A percentile compares a stretch with the other conserved stretches of the same genome.
phyloP scores from a whole-genome alignment of 2,797 vertebrate genomes.

The Tamandua tetradactyla region DNA sequence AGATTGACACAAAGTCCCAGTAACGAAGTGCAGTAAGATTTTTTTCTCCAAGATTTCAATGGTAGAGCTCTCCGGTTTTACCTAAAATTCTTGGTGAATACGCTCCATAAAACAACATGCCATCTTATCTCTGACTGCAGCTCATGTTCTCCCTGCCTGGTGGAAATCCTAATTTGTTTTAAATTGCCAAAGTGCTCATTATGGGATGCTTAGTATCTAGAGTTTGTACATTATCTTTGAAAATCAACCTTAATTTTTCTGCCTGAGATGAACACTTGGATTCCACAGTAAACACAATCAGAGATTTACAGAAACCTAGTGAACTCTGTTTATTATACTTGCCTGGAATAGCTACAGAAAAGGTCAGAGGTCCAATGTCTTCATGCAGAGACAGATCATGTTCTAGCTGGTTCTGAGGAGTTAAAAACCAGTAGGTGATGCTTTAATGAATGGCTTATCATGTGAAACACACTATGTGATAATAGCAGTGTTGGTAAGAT shows the following conservation, averaged over 20 bases:
- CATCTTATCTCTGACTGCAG: constrained; percentile 81
- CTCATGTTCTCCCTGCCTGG: constrained; percentile 82
- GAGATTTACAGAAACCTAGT: constrained; percentile 88
- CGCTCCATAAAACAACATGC: constrained; percentile 81
- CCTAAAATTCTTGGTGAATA: constrained; percentile 78
- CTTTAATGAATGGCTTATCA: constrained; percentile 93
- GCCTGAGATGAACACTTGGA: constrained; percentile 88
- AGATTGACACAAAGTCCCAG: constrained; percentile 50
- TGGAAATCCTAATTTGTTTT: constrained; percentile 87
- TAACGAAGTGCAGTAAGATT: constrained; percentile 70
- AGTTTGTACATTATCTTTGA: constrained; percentile 88
- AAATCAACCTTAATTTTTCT: constrained; percentile 88
- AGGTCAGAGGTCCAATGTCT: constrained; percentile 89
- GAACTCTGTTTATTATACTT: constrained; percentile 90
- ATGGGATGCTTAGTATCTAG: constrained; percentile 86
- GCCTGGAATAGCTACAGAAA: constrained; percentile 88
- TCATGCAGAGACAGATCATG: constrained; percentile 89
- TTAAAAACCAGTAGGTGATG: constrained; percentile 89
- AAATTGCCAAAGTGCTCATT: constrained; percentile 88
- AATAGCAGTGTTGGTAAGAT: constrained; percentile 87
- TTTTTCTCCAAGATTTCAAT: constrained; percentile 56
- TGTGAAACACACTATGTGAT: constrained; percentile 90
- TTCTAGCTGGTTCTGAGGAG: constrained; percentile 88
- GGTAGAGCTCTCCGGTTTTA: constrained; percentile 76
- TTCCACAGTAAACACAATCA: constrained; percentile 89